Percentiles rank a stretch among this genome's conserved stretches.
phyloP scores from a whole-genome alignment of 2,797 vertebrate genomes.

The Mastacembelus armatus region DNA sequence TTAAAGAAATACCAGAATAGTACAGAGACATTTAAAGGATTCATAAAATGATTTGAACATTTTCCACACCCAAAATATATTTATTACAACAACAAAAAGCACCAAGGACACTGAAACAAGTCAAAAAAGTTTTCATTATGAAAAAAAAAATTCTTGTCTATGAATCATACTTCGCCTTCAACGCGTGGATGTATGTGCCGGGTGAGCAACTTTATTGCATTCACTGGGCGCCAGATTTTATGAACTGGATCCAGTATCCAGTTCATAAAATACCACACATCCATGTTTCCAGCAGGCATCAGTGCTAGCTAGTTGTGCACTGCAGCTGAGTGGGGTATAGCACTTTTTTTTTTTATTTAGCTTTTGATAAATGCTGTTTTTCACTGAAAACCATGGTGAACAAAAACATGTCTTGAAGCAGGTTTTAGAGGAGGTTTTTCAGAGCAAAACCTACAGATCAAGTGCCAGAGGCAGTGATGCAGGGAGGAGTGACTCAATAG shows the following conservation, averaged over 20 bases:
- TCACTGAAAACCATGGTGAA: background rate
- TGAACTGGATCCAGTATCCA: conserved; percentile 1
- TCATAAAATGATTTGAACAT: no score
- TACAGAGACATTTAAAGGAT: no score
- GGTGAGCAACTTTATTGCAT: background rate
- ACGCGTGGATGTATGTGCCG: background rate
- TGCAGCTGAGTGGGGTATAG: background rate
- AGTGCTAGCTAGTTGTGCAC: background rate
- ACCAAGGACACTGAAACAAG: no score
- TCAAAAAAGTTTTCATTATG: background rate
- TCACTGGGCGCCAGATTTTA: background rate
- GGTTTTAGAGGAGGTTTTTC: background rate
- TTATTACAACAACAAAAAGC: background rate
- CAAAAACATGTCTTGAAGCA: background rate
- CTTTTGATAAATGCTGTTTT: background rate
- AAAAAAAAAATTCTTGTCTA: background rate
- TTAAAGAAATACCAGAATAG: no score
- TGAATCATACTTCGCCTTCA: background rate
- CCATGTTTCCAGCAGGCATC: background rate
- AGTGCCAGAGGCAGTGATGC: no score
- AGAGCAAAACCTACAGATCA: background rate
- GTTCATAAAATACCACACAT: conserved; percentile 4
- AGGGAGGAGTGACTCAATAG: background rate
- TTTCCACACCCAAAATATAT: no score
- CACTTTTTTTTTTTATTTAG: background rate